These are phyloP conservation scores for Parotocinclus haroldoi DNA, from an alignment of 2,797 vertebrate genomes.

Conservation along the genomic window DNA sequence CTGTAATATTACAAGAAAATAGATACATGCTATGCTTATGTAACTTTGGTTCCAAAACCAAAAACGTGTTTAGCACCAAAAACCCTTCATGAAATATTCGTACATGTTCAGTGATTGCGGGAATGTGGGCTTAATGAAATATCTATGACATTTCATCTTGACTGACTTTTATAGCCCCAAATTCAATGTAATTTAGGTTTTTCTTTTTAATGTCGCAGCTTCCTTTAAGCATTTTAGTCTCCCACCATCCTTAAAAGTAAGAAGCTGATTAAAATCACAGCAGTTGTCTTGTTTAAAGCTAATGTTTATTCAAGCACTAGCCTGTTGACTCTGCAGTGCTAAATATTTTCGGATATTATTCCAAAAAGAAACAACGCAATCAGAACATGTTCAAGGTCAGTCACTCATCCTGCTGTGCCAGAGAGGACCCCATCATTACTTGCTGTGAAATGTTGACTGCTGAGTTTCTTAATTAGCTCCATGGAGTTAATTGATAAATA, in stretches of 20 bases:
- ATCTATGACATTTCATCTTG: no score
- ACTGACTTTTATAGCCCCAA: no score
- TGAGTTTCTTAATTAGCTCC: slow-evolving; percentile 43
- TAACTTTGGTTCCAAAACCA: no score
- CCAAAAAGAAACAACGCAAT: slow-evolving; percentile 32
- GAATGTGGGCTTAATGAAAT: no score
- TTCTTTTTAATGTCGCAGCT: no score
- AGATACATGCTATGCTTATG: no score
- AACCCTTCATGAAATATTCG: no score
- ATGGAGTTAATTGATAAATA: slow-evolving; percentile 45
- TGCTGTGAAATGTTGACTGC: slow-evolving; percentile 25
- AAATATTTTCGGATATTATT: slow-evolving; percentile 29
- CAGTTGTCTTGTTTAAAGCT: slow-evolving; percentile 26
- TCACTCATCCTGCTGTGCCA: slow-evolving; percentile 21
- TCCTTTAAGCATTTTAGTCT: no score
- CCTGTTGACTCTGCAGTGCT: slow-evolving; percentile 15
- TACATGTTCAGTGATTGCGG: no score
- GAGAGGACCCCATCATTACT: slow-evolving; percentile 20
- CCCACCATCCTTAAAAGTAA: not conserved
- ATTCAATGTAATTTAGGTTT: no score
- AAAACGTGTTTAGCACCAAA: no score
- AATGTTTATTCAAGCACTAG: slow-evolving; percentile 40
- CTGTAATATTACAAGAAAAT: no score
- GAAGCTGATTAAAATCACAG: slow-evolving; percentile 25
- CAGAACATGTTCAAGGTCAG: slow-evolving; percentile 41